These are phyloP conservation scores for Aporophyla lueneburgensis DNA, from an alignment of 2,888 invertebrate genomes.

Conservation along the genomic window DNA sequence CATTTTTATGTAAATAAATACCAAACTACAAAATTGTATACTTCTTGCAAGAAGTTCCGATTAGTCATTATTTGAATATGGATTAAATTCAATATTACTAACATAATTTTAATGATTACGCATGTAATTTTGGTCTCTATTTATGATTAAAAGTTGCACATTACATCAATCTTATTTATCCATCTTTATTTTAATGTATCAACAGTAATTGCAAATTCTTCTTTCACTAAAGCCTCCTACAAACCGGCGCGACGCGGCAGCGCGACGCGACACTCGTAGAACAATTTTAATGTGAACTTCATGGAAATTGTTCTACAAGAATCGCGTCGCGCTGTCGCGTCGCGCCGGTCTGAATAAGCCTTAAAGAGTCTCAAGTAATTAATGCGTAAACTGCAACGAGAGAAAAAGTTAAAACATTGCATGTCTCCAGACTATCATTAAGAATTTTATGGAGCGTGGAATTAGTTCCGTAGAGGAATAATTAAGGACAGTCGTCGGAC, in stretches of 20 bases:
- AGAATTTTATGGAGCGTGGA: conserved; percentile 59
- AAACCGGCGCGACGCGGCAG: no score
- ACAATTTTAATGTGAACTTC: no score
- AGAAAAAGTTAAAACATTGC: conserved; percentile 30
- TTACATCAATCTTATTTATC: no score
- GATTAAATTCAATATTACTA: neutral
- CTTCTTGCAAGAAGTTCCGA: neutral
- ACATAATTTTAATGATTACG: no score
- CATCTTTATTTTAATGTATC: neutral
- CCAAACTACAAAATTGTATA: no score
- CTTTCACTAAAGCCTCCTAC: no score
- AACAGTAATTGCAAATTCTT: neutral
- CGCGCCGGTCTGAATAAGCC: no score
- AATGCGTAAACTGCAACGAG: conserved; percentile 24
- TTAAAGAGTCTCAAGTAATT: conserved; percentile 27
- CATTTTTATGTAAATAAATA: no score
- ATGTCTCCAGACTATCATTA: conserved; percentile 50
- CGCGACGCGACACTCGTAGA: no score
- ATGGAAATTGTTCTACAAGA: no score
- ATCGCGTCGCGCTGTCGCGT: no score
- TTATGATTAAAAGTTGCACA: no score
- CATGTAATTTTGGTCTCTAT: neutral
- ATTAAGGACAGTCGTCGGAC: conserved; percentile 55
- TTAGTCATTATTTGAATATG: neutral
- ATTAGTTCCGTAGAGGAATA: conserved; percentile 55